A percentile compares a stretch with the other conserved stretches of the same genome.
Evolutionary conservation across 2,113 vertebrate species (phyloP).

Genomic region (Seriola aureovittata): DNA sequence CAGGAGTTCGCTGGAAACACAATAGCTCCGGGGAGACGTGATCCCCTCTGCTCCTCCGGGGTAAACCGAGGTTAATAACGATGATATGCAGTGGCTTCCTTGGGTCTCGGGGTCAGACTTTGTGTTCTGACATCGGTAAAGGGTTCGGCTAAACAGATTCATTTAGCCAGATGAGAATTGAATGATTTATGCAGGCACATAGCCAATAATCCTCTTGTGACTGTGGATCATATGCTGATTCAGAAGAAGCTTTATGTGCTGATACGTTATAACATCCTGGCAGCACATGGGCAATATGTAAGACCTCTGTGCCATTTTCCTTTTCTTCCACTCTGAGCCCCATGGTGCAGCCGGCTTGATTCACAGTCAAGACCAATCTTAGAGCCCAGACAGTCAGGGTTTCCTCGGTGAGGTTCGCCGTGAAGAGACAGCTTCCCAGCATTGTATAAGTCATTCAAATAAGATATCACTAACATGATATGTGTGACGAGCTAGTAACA

Average conservation of each 20-base stretch:
- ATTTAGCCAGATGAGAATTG: conserved; percentile 27
- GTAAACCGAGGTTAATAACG: conserved; percentile 71
- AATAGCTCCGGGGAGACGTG: conserved; percentile 56
- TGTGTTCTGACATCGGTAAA: conserved; percentile 46
- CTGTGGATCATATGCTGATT: neutral
- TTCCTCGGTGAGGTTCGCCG: conserved; percentile 10
- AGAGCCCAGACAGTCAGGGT: neutral
- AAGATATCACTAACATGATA: neutral
- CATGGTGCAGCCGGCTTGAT: neutral
- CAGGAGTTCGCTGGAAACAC: conserved; percentile 69
- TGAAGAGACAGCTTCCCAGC: neutral
- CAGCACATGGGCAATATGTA: neutral
- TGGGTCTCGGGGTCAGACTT: conserved; percentile 64
- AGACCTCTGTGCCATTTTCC: conserved; percentile 3
- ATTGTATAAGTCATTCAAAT: neutral
- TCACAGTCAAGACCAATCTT: conserved; percentile 14
- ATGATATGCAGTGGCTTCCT: conserved; percentile 59
- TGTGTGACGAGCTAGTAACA: conserved; percentile 24
- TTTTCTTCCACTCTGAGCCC: conserved; percentile 3
- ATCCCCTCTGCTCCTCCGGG: conserved; percentile 73
- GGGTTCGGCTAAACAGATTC: conserved; percentile 43
- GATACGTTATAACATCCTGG: neutral
- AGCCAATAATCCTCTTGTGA: conserved; percentile 25
- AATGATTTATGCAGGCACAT: conserved; percentile 39
- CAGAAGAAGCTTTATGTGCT: conserved; percentile 19